Base-by-base conservation (phyloP, 2,797 vertebrate genomes). In the Chaetophractus vellerosus region DNA sequence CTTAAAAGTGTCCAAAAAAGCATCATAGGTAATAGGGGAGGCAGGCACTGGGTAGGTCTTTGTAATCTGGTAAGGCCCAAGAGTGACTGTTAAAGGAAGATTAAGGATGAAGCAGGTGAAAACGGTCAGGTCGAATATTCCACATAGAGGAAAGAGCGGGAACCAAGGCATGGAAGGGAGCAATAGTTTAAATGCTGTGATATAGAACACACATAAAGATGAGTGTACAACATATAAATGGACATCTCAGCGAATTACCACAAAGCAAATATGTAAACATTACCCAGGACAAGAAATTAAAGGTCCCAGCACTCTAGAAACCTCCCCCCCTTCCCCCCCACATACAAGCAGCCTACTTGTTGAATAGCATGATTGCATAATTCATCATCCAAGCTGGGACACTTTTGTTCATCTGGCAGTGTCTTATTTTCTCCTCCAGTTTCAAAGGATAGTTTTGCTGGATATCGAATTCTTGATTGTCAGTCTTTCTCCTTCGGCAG, bases 381-480 rank as follows among this genome's bases (percentile, higher is more conserved):
- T 85, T 82, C 48, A 1, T 86, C n/a, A 5, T 66, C 48, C 8
- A 64, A 61, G 12, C 4, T 33, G 79, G 33, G n/a, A 63, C 23
- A 6, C 9, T 48, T 71, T 28, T 45, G 26, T 88, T 81, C 78
- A 66, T 80, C 71, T 66, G 38, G 50, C 26, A 45, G 41, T 71
- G 19, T 79, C 71, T 61, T 68, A 45, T 15, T 71, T 89, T 63
- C 23, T 19, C 33, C 9, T 52, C 76, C 12, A 11, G 68, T 55
- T 71, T 78, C 24, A 28, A 61, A 86, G 71, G 74, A 52, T 71
- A 76, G 31, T 90, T 93, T 87, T 94, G n/a, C 83, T 94, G 69
- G 68, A 5, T 95, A 87, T 68, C 92, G 63, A 78, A 79, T 74
- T 87, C 38, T 89, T 68, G 52, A 63, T 75, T 41, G 45, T 11